These are phyloP conservation scores for Dinocampus coccinellae DNA, from an alignment of 2,888 invertebrate species.

Conservation along the genomic window DNA sequence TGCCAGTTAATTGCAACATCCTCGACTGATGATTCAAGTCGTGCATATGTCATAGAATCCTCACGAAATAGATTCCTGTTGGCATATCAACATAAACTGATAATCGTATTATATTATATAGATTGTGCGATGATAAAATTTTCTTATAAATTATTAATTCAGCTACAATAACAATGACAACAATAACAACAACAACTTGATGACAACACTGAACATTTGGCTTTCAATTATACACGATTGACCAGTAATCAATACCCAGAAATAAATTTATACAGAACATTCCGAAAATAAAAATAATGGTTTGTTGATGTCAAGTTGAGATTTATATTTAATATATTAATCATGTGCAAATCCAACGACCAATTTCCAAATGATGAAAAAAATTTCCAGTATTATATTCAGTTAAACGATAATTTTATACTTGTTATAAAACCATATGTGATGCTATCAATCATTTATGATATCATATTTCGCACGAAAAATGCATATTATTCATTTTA, in stretches of 20 bases:
- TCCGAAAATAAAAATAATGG: too few species aligned
- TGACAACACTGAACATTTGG: background rate
- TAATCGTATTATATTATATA: background rate
- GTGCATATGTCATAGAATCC: background rate
- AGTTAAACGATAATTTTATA: too few species aligned
- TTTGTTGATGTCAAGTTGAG: too few species aligned
- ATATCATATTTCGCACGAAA: background rate
- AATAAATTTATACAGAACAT: too few species aligned
- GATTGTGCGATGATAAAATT: background rate
- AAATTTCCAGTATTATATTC: too few species aligned
- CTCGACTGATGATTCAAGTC: background rate
- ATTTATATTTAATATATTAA: background rate
- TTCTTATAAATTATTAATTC: background rate
- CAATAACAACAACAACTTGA: background rate
- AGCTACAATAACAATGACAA: background rate
- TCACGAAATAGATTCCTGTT: constrained; percentile 8
- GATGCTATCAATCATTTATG: background rate
- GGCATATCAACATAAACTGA: constrained; percentile 10
- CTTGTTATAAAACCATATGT: too few species aligned
- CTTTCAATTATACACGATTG: background rate
- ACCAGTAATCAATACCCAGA: too few species aligned
- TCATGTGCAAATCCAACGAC: too few species aligned
- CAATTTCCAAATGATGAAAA: background rate
- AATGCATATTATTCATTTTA: constrained; percentile 14
- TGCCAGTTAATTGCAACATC: background rate